Evolutionary conservation across 2,113 vertebrate genomes (phyloP).

Genomic region (Probosciger aterrimus): DNA sequence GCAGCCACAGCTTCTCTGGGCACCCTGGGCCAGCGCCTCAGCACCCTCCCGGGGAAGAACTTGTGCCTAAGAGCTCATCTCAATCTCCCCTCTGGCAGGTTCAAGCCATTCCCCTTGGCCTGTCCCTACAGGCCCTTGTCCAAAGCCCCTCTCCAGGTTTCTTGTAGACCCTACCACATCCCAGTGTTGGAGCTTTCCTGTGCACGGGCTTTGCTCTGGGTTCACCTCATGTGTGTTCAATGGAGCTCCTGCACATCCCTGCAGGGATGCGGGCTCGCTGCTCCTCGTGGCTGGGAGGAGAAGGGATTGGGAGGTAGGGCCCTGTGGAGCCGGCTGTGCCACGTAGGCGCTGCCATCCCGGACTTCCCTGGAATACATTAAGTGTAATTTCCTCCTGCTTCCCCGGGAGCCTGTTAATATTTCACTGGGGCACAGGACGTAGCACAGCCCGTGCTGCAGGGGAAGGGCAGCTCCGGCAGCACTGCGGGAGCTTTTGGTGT

Average conservation of each 20-base stretch:
- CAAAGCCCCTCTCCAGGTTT: not conserved
- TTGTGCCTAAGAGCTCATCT: too few species aligned
- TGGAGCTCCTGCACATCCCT: not conserved
- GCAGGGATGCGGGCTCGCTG: not conserved
- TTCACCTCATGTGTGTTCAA: rapidly evolving
- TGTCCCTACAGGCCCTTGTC: not conserved
- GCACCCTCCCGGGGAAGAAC: too few species aligned
- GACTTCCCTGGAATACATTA: conserved; percentile 19
- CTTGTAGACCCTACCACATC: rapidly evolving
- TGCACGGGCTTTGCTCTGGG: not conserved
- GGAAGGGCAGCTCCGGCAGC: conserved; percentile 8
- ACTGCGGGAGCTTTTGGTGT: not conserved
- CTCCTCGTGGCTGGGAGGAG: not conserved
- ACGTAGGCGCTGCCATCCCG: rapidly evolving
- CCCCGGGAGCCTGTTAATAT: conserved; percentile 48
- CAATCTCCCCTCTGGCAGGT: not conserved
- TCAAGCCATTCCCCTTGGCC: not conserved
- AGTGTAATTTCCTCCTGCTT: conserved; percentile 44
- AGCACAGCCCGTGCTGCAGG: conserved; percentile 13
- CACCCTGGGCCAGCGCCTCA: too few species aligned
- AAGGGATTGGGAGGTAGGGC: not conserved
- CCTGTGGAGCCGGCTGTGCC: not conserved
- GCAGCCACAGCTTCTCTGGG: too few species aligned
- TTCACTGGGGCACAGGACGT: conserved; percentile 17
- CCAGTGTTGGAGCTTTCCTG: not conserved